These are phyloP conservation scores for Varroa destructor DNA, from an alignment of 1,140 invertebrate genomes.

Conservation along the genomic window DNA sequence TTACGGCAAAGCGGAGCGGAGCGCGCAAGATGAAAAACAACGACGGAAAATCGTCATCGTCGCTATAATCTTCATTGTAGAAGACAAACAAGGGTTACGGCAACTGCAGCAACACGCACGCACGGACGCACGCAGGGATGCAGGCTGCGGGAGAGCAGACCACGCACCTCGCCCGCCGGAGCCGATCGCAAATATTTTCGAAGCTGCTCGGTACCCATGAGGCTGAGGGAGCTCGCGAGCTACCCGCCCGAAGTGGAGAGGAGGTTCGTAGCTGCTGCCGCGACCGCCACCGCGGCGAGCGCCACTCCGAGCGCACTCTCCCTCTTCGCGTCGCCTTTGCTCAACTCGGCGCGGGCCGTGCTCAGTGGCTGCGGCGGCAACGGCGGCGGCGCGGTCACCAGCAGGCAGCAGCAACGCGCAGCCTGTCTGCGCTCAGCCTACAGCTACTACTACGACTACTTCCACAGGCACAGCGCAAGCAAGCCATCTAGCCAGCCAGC, in stretches of 20 bases:
- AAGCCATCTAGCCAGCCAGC: background rate
- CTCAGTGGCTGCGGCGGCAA: too few relatives aligned
- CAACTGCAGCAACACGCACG: constrained; percentile 4
- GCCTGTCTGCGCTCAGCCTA: background rate
- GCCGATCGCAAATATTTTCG: constrained; percentile 28
- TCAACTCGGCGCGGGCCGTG: too few relatives aligned
- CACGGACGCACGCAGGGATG: constrained; percentile 1
- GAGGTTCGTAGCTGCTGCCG: constrained; percentile 12
- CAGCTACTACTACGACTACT: background rate
- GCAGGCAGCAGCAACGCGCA: too few relatives aligned
- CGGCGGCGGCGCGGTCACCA: too few relatives aligned
- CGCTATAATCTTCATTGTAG: too few relatives aligned
- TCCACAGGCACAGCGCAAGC: background rate
- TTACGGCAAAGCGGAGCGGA: background rate
- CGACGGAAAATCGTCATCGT: background rate
- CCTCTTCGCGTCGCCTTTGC: background rate
- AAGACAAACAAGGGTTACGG: background rate
- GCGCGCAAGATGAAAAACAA: background rate
- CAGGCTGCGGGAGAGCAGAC: constrained; percentile 21
- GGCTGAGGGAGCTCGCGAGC: background rate
- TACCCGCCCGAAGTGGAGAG: constrained; percentile 24
- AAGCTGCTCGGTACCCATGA: constrained; percentile 11
- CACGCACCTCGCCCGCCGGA: constrained; percentile 27
- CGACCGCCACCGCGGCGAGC: constrained; percentile 14
- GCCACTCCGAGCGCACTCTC: constrained; percentile 27